Conservation (phyloP, 2,888 invertebrate genomes). For the Drosophila anomalata region DNA sequence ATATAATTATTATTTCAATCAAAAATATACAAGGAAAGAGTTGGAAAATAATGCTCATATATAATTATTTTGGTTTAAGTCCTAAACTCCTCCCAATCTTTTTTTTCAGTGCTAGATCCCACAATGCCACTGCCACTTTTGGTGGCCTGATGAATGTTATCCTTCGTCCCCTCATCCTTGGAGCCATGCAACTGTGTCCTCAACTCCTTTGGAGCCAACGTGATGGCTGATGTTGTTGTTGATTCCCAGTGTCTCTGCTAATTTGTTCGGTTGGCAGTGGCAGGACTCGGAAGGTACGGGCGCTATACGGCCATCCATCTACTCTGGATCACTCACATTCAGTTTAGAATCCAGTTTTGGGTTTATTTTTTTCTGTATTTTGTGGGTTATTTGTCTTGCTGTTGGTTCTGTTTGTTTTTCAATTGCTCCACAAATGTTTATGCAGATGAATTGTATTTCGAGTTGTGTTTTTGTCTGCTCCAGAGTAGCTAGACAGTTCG, state of each 20-base stretch:
- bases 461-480: conserved; percentile 71
- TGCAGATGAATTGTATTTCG: conserved; percentile 78
- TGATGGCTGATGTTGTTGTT: conserved; percentile 17
- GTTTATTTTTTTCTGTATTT: conserved; percentile 16
- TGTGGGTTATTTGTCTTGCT: conserved; percentile 38
- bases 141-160: conserved; percentile 51
- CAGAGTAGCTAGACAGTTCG: conserved; percentile 12
- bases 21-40: neutral
- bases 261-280: conserved; percentile 36
- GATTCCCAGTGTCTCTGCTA: conserved; percentile 48
- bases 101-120: neutral
- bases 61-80: neutral
- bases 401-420: conserved; percentile 66
- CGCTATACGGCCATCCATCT: conserved; percentile 41
- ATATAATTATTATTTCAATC: neutral
- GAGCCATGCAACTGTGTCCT: conserved; percentile 18
- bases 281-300: neutral
- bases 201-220: conserved; percentile 22
- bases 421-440: conserved; percentile 78
- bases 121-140: conserved; percentile 39
- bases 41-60: neutral
- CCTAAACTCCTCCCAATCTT: neutral
- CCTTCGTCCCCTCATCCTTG: neutral
- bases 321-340: conserved; percentile 52
- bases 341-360: conserved; percentile 32